phyloP scores from a whole-genome alignment of 2,797 vertebrate species.

The Anguilla megastoma region DNA sequence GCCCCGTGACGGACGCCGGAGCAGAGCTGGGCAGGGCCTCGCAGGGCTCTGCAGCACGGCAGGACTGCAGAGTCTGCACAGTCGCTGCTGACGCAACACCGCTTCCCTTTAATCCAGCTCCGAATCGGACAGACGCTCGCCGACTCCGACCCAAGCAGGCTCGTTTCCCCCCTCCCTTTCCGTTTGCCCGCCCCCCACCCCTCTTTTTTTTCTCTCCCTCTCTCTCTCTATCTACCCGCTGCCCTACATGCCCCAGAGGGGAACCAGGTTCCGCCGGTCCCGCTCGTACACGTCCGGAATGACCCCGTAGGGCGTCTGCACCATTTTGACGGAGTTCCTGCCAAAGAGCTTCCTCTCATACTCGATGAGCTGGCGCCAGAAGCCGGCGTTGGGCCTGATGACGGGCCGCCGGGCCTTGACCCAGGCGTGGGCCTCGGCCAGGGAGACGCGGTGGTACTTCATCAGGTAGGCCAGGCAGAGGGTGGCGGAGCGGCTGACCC shows the following conservation, averaged over 20 bases:
- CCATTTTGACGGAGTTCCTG: slow-evolving; percentile 93
- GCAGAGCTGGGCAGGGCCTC: slow-evolving; percentile 29
- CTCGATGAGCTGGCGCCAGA: slow-evolving; percentile 96
- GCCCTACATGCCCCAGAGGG: slow-evolving; percentile 90
- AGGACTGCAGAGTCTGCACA: slow-evolving; percentile 35
- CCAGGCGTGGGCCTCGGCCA: slow-evolving; percentile 94
- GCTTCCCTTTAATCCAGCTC: slow-evolving; percentile 53
- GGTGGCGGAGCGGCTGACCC: slow-evolving; percentile 92
- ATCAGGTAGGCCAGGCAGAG: slow-evolving; percentile 97
- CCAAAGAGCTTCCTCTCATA: slow-evolving; percentile 96
- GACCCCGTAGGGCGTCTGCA: slow-evolving; percentile 92
- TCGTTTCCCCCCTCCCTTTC: background rate
- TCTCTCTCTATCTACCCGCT: background rate
- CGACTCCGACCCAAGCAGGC: slow-evolving; percentile 33
- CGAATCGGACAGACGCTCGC: slow-evolving; percentile 51
- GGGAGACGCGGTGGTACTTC: slow-evolving; percentile 91
- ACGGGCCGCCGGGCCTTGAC: slow-evolving; percentile 90
- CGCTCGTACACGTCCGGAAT: slow-evolving; percentile 92
- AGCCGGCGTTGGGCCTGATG: slow-evolving; percentile 93
- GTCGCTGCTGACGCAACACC: slow-evolving; percentile 44
- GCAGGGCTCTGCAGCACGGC: slow-evolving; percentile 29
- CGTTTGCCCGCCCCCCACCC: slow-evolving; percentile 28
- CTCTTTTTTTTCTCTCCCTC: slow-evolving; percentile 25
- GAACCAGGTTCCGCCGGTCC: slow-evolving; percentile 87
- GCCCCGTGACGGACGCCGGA: background rate